A percentile compares a stretch with the other conserved stretches of the same genome.
phyloP scores from a whole-genome alignment of 2,888 invertebrate species.

The Odontocolon sp. region DNA sequence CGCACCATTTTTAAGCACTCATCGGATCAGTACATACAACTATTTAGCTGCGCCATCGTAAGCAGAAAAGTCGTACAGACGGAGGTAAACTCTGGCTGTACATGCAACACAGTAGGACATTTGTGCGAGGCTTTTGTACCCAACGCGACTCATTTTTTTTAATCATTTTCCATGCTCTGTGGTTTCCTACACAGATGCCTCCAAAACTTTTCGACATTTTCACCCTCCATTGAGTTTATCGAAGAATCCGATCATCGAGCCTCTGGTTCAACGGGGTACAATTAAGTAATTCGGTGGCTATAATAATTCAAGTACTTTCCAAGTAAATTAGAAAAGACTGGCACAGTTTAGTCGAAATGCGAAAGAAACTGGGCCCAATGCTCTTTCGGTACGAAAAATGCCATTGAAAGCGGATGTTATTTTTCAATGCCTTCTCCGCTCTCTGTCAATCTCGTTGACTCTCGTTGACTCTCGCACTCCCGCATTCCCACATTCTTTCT shows the following conservation, averaged over 20 bases:
- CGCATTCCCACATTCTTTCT: no score
- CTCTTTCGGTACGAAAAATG: no score
- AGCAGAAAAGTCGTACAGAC: slow-evolving; percentile 10
- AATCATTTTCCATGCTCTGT: not conserved
- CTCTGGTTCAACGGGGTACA: not conserved
- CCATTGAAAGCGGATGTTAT: no score
- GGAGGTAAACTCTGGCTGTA: not conserved
- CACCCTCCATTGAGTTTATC: not conserved
- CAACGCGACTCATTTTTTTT: not conserved
- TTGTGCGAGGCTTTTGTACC: not conserved
- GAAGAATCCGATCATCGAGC: not conserved
- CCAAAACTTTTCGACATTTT: slow-evolving; percentile 4
- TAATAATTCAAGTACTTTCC: not conserved
- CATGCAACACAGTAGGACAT: slow-evolving; percentile 3
- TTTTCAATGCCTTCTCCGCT: not conserved
- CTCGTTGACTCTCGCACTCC: not conserved
- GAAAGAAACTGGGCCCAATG: no score
- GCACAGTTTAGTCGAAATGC: no score
- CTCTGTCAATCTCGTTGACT: not conserved
- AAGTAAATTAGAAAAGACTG: no score
- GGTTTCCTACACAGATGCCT: not conserved
- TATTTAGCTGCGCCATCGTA: not conserved
- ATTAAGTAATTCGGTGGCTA: no score
- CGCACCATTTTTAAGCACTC: not conserved
- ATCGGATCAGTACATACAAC: not conserved